A percentile compares a stretch with the other conserved stretches of the same genome.
Evolutionary conservation across 2,888 invertebrate species (phyloP).

Genomic region (Caenorhabditis panamensis): DNA sequence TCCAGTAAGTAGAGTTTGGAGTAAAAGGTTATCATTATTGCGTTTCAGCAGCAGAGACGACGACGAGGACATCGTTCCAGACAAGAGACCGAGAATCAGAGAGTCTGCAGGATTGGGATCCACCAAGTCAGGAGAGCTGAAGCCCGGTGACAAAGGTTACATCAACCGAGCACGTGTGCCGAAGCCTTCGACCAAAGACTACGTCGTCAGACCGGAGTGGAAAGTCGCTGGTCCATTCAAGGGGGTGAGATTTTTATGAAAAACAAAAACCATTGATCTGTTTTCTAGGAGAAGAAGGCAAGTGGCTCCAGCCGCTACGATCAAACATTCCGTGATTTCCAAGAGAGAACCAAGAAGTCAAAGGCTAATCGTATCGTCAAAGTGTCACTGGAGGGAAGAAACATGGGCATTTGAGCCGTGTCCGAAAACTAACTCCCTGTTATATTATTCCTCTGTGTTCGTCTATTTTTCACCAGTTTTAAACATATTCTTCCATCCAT

Average conservation of each 20-base stretch:
- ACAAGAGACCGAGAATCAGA: conserved; percentile 28
- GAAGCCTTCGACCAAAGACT: conserved; percentile 94
- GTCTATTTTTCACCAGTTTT: conserved; percentile 10
- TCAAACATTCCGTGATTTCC: conserved; percentile 76
- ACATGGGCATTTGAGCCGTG: conserved; percentile 78
- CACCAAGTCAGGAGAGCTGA: conserved; percentile 44
- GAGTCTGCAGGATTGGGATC: conserved; percentile 41
- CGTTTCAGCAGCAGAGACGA: conserved; percentile 46
- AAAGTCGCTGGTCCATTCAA: conserved; percentile 75
- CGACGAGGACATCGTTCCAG: conserved; percentile 24
- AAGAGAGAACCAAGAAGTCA: conserved; percentile 75
- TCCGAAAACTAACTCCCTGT: conserved; percentile 6
- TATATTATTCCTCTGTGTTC: background rate
- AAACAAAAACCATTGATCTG: background rate
- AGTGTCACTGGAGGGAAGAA: conserved; percentile 78
- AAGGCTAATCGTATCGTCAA: conserved; percentile 74
- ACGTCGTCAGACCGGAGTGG: conserved; percentile 90
- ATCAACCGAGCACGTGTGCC: conserved; percentile 86
- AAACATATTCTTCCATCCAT: background rate
- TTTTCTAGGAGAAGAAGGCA: conserved; percentile 64
- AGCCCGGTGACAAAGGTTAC: conserved; percentile 68
- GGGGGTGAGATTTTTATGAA: conserved; percentile 29
- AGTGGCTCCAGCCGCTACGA: conserved; percentile 70
- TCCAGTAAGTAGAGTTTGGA: conserved; percentile 63
- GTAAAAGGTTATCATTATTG: background rate